A percentile compares a stretch with the other conserved stretches of the same genome.
phyloP scores from a whole-genome alignment of 1,140 invertebrate genomes.

The Caligus rogercresseyi region DNA sequence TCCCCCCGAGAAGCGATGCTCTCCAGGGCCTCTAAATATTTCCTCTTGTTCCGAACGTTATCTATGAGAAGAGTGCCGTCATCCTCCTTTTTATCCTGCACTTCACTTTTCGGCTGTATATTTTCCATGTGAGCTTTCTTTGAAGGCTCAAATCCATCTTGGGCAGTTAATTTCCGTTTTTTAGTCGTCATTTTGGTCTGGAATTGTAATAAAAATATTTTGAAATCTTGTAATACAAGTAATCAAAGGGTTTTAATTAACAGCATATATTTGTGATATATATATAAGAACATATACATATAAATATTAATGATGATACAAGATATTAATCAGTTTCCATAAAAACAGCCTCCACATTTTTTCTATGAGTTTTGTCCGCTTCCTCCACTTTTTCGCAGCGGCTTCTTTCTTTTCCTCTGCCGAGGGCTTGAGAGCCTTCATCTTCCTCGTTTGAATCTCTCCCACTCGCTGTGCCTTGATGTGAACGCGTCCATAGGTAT shows the following conservation, averaged over 20 bases:
- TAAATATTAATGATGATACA: not conserved
- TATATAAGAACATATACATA: not conserved
- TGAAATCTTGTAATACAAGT: no score
- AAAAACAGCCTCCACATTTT: slow-evolving; percentile 5
- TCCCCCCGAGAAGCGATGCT: not conserved
- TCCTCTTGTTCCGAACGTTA: not conserved
- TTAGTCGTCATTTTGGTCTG: not conserved
- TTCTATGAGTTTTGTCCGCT: not conserved
- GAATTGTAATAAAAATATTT: not conserved
- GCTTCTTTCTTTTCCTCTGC: slow-evolving; percentile 35
- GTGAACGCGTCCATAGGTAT: slow-evolving; percentile 73
- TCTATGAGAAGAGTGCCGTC: not conserved
- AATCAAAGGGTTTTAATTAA: not conserved
- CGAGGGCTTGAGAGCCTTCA: slow-evolving; percentile 54
- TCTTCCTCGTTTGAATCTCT: slow-evolving; percentile 73
- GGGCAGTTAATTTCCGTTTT: not conserved
- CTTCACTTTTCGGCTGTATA: not conserved
- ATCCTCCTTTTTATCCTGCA: no score
- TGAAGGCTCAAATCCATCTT: not conserved
- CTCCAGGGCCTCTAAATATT: not conserved
- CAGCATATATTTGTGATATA: not conserved
- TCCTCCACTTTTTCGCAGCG: not conserved
- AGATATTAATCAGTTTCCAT: slow-evolving; percentile 1
- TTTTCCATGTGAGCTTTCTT: not conserved
- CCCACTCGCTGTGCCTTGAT: slow-evolving; percentile 68